phyloP scores from a whole-genome alignment of 2,797 vertebrate genomes.

The Hydrocynus forskahlii region DNA sequence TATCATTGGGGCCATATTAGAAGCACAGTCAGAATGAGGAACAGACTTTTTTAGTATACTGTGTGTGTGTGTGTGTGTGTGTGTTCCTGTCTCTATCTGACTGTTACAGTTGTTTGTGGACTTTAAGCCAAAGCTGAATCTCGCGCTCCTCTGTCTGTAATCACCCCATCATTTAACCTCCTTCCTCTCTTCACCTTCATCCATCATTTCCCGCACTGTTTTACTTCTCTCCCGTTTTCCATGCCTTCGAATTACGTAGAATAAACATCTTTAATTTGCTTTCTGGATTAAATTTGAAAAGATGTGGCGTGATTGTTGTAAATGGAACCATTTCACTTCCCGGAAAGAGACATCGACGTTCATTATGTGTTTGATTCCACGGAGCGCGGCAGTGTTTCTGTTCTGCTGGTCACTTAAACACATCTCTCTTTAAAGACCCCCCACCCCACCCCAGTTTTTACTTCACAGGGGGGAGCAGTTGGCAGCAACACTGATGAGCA shows the following conservation, averaged over 20 bases:
- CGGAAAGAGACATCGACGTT: constrained; percentile 38
- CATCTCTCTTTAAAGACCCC: constrained; percentile 28
- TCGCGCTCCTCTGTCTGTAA: constrained; percentile 43
- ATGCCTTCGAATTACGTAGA: constrained; percentile 49
- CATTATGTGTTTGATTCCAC: constrained; percentile 50
- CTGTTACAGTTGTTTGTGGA: constrained; percentile 24
- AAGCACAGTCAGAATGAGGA: constrained; percentile 61
- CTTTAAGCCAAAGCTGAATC: constrained; percentile 49
- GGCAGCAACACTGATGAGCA: constrained; percentile 15
- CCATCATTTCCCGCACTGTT: constrained; percentile 14
- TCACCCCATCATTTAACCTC: constrained; percentile 50
- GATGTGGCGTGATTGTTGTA: constrained; percentile 45
- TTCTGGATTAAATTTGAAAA: constrained; percentile 47
- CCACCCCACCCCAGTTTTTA: neutral
- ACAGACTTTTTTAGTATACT: constrained; percentile 27
- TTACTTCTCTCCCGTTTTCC: constrained; percentile 24
- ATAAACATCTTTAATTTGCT: constrained; percentile 56
- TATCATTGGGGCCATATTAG: constrained; percentile 58
- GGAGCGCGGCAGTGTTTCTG: constrained; percentile 38
- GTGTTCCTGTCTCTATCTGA: constrained; percentile 16
- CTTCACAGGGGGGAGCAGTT: neutral
- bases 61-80: neutral
- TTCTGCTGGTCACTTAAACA: constrained; percentile 49
- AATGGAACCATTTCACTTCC: constrained; percentile 54
- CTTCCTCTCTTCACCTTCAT: constrained; percentile 28